Evolutionary conservation across 1,140 invertebrate species (phyloP).

Genomic region (Drosophila pallidifrons): DNA sequence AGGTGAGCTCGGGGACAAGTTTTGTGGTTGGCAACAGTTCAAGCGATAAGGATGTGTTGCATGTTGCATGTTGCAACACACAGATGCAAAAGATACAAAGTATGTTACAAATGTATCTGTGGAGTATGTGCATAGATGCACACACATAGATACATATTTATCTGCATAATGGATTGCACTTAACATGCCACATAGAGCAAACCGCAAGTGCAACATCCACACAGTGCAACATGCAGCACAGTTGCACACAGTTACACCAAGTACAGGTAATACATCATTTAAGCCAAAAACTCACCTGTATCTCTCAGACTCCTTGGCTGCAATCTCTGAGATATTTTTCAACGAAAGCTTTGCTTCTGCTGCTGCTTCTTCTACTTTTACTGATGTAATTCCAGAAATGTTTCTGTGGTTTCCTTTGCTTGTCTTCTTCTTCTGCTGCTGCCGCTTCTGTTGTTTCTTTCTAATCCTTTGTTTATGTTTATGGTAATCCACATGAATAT

Average conservation of each 20-base stretch:
- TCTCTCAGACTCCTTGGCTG: constrained; percentile 3
- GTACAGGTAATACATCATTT: constrained; percentile 73
- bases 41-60: constrained; percentile 16
- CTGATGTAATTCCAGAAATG: constrained; percentile 47
- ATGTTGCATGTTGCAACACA: constrained; percentile 10
- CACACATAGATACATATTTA: constrained; percentile 44
- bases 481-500: constrained; percentile 71
- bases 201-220: constrained; percentile 66
- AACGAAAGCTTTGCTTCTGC: constrained; percentile 6
- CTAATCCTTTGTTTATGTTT: constrained; percentile 79
- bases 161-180: constrained; percentile 83
- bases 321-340: constrained; percentile 28
- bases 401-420: constrained; percentile 33
- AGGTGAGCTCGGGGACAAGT: constrained; percentile 13
- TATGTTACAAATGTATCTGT: not conserved
- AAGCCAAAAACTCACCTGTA: constrained; percentile 62
- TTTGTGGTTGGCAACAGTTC: constrained; percentile 10
- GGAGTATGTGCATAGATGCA: not conserved
- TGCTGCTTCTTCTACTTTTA: not conserved
- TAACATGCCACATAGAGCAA: constrained; percentile 75
- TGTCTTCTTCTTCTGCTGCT: constrained; percentile 13
- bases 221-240: constrained; percentile 24
- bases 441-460: constrained; percentile 45
- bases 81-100: constrained; percentile 1
- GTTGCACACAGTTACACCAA: constrained; percentile 22